Conservation (phyloP, 2,888 invertebrate genomes). For the Alsophila aescularia region DNA sequence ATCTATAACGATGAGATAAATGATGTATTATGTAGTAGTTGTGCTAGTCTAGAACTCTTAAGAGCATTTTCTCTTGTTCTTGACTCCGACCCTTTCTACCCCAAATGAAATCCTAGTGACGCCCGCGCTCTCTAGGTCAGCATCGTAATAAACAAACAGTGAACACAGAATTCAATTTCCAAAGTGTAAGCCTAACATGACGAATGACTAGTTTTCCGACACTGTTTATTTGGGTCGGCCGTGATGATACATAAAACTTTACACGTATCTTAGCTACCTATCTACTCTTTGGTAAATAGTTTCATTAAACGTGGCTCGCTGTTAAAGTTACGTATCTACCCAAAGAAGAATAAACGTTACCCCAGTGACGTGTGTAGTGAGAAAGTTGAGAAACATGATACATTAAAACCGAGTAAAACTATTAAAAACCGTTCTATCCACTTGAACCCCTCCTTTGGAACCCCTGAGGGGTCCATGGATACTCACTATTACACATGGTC, state of each 20-base stretch:
- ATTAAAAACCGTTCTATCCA: too few relatives aligned
- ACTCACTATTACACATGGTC: too few relatives aligned
- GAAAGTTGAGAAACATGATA: too few relatives aligned
- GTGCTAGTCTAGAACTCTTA: too few relatives aligned
- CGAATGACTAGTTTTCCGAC: conserved; percentile 64
- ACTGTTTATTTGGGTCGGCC: conserved; percentile 73
- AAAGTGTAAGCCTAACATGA: conserved; percentile 59
- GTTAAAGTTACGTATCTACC: too few relatives aligned
- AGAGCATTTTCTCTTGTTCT: not conserved
- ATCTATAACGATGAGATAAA: too few relatives aligned
- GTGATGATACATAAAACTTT: conserved; percentile 68
- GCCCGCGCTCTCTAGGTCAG: conserved; percentile 41
- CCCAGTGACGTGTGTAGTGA: too few relatives aligned
- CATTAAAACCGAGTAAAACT: too few relatives aligned
- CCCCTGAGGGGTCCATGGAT: too few relatives aligned
- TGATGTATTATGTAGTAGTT: too few relatives aligned
- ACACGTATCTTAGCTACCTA: conserved; percentile 53
- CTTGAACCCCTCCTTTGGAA: too few relatives aligned
- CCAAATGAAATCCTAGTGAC: not conserved
- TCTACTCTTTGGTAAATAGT: conserved; percentile 17
- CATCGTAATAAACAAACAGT: conserved; percentile 52
- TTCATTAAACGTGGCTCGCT: not conserved
- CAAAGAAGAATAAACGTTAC: too few relatives aligned
- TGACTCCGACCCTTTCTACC: not conserved
- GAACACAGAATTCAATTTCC: conserved; percentile 64